phyloP scores from a whole-genome alignment of 1,140 invertebrate species.

The Calosoma granatense region DNA sequence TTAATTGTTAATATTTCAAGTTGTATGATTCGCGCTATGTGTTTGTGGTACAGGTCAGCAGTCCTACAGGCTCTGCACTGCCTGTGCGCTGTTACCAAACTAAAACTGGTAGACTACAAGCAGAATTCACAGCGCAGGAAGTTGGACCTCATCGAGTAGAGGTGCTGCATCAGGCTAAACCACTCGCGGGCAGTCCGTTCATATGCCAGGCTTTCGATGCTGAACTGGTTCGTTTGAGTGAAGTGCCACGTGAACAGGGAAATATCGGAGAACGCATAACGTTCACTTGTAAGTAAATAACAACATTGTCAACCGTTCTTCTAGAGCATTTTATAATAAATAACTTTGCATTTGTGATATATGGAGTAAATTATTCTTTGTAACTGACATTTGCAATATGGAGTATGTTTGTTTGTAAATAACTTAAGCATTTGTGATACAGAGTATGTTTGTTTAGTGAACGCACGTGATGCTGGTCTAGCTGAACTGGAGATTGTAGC shows the following conservation, averaged over 20 bases:
- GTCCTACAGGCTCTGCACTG: conserved; percentile 80
- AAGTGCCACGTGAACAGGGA: conserved; percentile 65
- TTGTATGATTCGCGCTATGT: no score
- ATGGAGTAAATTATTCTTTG: no score
- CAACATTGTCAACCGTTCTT: no score
- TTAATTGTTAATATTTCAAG: no score
- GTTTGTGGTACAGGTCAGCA: no score
- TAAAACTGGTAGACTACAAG: conserved; percentile 84
- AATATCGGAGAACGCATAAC: conserved; percentile 75
- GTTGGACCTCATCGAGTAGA: conserved; percentile 61
- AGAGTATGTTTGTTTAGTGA: conserved; percentile 60
- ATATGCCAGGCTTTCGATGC: conserved; percentile 92
- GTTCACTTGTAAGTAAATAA: conserved; percentile 58
- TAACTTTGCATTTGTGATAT: no score
- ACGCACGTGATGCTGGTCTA: conserved; percentile 75
- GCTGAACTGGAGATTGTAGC: conserved; percentile 85
- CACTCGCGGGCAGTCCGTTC: conserved; percentile 91
- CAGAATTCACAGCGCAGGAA: conserved; percentile 80
- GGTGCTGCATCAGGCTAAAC: conserved; percentile 83
- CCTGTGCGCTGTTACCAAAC: conserved; percentile 93
- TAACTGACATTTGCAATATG: no score
- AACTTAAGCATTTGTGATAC: background rate
- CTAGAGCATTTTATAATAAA: no score
- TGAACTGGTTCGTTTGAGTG: conserved; percentile 42
- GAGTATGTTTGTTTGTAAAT: no score